These are phyloP conservation scores for Capra hircus DNA, from an alignment of 2,113 vertebrate genomes.

Conservation along the genomic window DNA sequence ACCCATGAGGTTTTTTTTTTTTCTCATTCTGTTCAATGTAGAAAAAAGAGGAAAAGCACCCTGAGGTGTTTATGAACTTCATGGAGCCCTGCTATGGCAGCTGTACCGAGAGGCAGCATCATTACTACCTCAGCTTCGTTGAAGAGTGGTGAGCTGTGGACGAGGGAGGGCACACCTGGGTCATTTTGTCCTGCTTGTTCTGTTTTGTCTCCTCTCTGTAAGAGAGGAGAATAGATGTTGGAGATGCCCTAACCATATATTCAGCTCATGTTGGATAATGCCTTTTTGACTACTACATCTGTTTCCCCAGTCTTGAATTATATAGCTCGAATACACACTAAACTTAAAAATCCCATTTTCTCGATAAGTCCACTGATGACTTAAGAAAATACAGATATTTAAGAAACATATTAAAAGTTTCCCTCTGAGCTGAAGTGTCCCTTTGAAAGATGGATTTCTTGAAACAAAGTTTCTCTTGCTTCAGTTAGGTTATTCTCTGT, in stretches of 20 bases:
- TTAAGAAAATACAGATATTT: not conserved
- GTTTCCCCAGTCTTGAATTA: not conserved
- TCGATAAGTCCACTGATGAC: not conserved
- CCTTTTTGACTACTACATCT: not conserved
- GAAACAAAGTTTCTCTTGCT: not conserved
- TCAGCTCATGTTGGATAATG: not conserved
- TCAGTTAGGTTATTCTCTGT: not conserved
- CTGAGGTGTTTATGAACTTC: slow-evolving; percentile 92
- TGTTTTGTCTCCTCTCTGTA: not conserved
- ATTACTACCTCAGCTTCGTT: slow-evolving; percentile 91
- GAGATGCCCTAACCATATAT: not conserved
- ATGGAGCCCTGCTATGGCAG: slow-evolving; percentile 91
- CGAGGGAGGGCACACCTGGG: rapidly evolving
- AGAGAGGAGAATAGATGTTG: not conserved
- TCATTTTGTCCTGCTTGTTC: not conserved
- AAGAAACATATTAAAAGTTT: not conserved
- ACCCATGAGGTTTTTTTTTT: not conserved
- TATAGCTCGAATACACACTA: not conserved
- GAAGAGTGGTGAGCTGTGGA: slow-evolving; percentile 90
- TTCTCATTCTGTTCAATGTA: slow-evolving; percentile 59
- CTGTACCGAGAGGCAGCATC: slow-evolving; percentile 91
- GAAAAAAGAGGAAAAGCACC: slow-evolving; percentile 94
- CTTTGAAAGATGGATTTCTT: not conserved
- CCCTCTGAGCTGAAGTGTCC: not conserved
- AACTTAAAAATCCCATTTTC: not conserved